Evolutionary conservation across 64 coral and sea anemone species (phyloP), one percentile per base, ranked within the genome.

Genomic region (Orbicella faveolata): DNA sequence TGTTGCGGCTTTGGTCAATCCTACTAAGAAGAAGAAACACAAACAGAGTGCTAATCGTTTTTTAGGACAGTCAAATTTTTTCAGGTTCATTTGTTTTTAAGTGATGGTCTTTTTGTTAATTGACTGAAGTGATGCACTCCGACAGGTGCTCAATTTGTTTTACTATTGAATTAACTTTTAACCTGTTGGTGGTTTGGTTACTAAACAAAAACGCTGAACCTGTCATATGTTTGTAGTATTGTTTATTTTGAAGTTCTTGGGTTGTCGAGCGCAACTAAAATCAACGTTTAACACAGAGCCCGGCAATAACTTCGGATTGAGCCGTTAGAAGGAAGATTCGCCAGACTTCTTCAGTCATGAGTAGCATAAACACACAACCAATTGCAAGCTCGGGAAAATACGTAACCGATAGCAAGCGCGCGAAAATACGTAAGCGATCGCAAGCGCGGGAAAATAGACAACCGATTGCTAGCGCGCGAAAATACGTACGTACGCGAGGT

Each of bases 121-220:
- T 41, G 34, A 39, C 19, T 14, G 12, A 12, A 9, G 34, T 85
- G 12, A 13, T 85, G 39, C n/a, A 66, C 61, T 11, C 26, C 25
- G 14, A 25, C 63, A 63, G 59, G 61, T 63, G 37, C 11, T 34
- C 21, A 41, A 67, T 85, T 85, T 85, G 34, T 35, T 85, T 72
- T 52, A 72, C 65, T 14, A 48, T 70, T 3, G 34, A 53, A 52
- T 84, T 37, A 84, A 70, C 13, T 26, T 72, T 85, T 52, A 72
- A 85, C 82, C 82, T 52, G 82, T 66, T 14, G 52, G 19, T 63
- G 30, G 57, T 62, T 33, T 81, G 30, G 63, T 62, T 33, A 65
- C 48, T 19, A 52, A 85, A 85, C 48, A 79, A 26, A n/a, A 44
- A 74, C n/a, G 10, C n/a, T 34, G 19, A 2, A 79, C 77, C 19